Evolutionary conservation across 2,113 vertebrate genomes (phyloP), one percentile per base, ranked within the genome.

Genomic region (Micromys minutus): DNA sequence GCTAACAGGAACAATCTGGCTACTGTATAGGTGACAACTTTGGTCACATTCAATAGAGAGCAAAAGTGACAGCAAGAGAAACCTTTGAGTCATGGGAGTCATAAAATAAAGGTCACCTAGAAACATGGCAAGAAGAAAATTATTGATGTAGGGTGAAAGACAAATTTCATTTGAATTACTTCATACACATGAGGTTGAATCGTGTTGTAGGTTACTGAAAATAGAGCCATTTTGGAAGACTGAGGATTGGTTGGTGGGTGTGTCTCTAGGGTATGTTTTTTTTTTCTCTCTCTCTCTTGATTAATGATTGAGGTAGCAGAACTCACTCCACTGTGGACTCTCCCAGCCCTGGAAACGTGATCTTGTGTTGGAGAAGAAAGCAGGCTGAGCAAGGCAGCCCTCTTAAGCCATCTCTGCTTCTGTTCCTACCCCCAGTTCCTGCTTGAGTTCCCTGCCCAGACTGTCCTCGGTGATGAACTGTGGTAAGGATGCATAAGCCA

Each of bases 11-110:
- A 77, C 13, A 87, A 11, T 12, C 31, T 34, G 4, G 17, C 71
- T 67, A 59, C 22, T 19, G 3, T 17, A 52, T 34, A 90, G 22
- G 39, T 59, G 6, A 11, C 45, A 89, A 71, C 29, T 86, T 81
- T 72, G 8, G 1, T 81, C 39, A 50, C 5, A 42, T 24, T 90
- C 76, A 88, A 75, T 22, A 72, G 81, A 16, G 22, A 87, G 10
- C 76, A 93, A 95, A 85, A 47, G 9, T 63, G 45, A 76, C 1
- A 93, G 52, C 92, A 85, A 91, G 74, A 93, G 17, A 94, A 87
- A 83, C 76, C 15, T 24, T 93, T 31, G 31, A 80, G 63, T 29
- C 31, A 26, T 4, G 3, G n/a, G 3, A 72, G 17, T 55, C 21
- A 93, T 50, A 94, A 47, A 89, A 89, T 36, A 52, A 80, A 84